Percentiles rank a stretch among this genome's conserved stretches.
Evolutionary conservation across 2,113 vertebrate species (phyloP).

Genomic region (Garra rufa): DNA sequence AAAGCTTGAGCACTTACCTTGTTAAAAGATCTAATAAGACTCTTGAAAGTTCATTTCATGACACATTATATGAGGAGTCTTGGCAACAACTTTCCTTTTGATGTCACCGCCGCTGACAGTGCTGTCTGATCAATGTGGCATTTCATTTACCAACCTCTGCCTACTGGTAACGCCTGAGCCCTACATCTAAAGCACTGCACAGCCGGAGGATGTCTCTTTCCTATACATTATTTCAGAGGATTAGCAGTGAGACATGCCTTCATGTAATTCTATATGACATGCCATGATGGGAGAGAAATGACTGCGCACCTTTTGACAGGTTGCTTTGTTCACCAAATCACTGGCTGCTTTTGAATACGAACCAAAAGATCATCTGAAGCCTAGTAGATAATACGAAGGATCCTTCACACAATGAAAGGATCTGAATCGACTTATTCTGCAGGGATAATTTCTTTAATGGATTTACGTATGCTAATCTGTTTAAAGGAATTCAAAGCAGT

Average conservation of each 20-base stretch:
- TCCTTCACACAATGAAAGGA: conserved; percentile 22
- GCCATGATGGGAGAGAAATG: conserved; percentile 35
- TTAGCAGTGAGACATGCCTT: conserved; percentile 24
- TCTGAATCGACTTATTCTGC: conserved; percentile 21
- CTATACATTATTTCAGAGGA: conserved; percentile 40
- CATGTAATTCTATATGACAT: conserved; percentile 46
- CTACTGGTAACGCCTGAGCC: conserved; percentile 59
- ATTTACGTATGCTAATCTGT: conserved; percentile 1
- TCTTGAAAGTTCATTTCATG: conserved; percentile 67
- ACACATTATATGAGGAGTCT: conserved; percentile 64
- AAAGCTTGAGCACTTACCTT: conserved; percentile 65
- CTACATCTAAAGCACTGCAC: conserved; percentile 50
- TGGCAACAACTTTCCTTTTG: conserved; percentile 65
- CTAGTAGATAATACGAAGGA: conserved; percentile 25
- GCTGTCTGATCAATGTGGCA: conserved; percentile 69
- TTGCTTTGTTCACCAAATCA: conserved; percentile 4
- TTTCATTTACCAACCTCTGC: conserved; percentile 69
- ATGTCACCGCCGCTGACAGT: conserved; percentile 66
- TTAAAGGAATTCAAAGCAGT: conserved; percentile 17
- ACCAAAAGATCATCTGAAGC: conserved; percentile 23
- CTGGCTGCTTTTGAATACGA: conserved; percentile 1
- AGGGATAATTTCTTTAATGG: conserved; percentile 20
- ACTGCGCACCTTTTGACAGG: conserved; percentile 17
- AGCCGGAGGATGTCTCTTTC: conserved; percentile 29
- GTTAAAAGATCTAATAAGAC: conserved; percentile 70